Base-by-base conservation (phyloP, 2,888 invertebrate species). In the Gibbula magus region DNA sequence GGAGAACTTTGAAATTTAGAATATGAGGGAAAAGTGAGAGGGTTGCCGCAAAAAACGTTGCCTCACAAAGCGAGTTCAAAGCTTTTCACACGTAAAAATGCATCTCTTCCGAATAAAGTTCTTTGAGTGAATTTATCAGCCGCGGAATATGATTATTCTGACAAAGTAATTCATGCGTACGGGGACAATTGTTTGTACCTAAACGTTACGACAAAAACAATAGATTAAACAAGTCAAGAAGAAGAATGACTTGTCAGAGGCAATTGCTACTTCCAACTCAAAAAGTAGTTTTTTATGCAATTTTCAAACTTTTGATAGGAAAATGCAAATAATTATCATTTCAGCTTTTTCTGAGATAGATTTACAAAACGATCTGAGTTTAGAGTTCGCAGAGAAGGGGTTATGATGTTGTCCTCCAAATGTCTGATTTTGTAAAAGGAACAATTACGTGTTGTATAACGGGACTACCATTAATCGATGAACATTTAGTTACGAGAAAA, bases 111-210 rank as follows among this genome's bases (percentile, higher is more conserved):
- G 45, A 45, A 45, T 45, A 45, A 45, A 45, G 45, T 45, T 45
- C 45, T 45, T 45, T 45, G 29, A 18, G 29, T 29, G 25, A 61
- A 29, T 29, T 25, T 61, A 61, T 61, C 61, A 29, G 16, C 25
- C 16, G 32, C 35, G 20, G 70, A 70, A 70, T 70, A 70, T 70
- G 32, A 39, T 39, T 70, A 70, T 35, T 70, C 32, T 70, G 70
- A 35, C 70, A 32, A 32, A 70, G 70, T 70, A n/a, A 70, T 70
- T 70, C 35, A 39, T 39, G 70, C 35, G 70, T 32, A 70, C 16
- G 35, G 70, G 35, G 8, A n/a, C 70, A 39, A 18, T 10, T 39
- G 70, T 35, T 70, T 70, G 70, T 32, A 32, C 20, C 35, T 70
- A 35, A 32, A 39, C 35, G 39, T 35, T n/a, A n/a, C 35, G 70